Evolutionary conservation across 2,113 vertebrate genomes (phyloP).

Genomic region (Nothobranchius kuhntae): DNA sequence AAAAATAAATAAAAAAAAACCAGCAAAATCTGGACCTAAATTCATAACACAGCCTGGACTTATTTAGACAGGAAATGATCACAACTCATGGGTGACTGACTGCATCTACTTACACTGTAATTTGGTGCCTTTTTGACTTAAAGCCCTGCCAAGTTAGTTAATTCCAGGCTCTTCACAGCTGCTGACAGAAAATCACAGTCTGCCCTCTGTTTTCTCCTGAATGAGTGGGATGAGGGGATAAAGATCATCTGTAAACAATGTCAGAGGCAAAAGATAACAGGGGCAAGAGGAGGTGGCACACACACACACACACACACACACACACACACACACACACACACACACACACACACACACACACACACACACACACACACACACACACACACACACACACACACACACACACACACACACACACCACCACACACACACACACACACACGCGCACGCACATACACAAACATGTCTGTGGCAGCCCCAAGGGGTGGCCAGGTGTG

Average conservation of each 20-base stretch:
- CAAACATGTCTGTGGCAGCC: no score
- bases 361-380: no score
- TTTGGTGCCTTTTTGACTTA: neutral
- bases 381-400: no score
- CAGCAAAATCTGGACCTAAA: neutral
- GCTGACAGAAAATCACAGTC: constrained; percentile 1
- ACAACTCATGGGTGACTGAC: neutral
- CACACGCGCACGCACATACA: no score
- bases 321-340: no score
- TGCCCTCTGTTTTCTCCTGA: constrained; percentile 21
- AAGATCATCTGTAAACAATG: constrained; percentile 31
- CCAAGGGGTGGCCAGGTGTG: no score
- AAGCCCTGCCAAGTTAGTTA: no score
- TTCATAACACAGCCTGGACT: neutral
- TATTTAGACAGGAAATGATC: neutral
- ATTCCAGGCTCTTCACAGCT: neutral
- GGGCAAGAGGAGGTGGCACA: constrained; percentile 22
- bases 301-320: no score
- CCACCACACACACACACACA: no score
- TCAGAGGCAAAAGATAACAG: constrained; percentile 53
- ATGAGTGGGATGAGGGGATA: constrained; percentile 45
- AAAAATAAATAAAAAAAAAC: neutral
- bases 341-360: no score
- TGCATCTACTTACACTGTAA: neutral
- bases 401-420: no score